phyloP scores from a whole-genome alignment of 2,113 vertebrate species.

The Sylvilagus bachmani region DNA sequence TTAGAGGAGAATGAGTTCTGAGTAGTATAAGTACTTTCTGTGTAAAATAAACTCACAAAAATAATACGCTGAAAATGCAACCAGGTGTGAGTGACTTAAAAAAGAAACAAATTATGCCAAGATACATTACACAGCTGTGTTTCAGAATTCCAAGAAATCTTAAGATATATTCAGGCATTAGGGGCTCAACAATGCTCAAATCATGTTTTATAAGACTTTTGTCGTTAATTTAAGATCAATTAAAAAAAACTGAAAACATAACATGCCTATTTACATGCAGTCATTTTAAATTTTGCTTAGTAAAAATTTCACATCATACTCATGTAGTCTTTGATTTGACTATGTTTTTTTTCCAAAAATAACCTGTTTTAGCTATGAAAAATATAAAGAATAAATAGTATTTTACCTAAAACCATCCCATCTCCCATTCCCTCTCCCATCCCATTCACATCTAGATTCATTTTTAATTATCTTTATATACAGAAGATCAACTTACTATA shows the following conservation, averaged over 20 bases:
- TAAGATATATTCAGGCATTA: conserved; percentile 47
- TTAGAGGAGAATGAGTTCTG: conserved; percentile 73
- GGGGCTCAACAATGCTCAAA: conserved; percentile 17
- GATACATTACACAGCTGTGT: conserved; percentile 62
- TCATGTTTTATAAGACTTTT: conserved; percentile 54
- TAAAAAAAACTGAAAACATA: conserved; percentile 47
- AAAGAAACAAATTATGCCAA: conserved; percentile 73
- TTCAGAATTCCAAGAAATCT: conserved; percentile 62
- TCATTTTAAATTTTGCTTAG: conserved; percentile 54
- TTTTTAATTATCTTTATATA: too few species aligned
- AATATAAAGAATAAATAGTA: not conserved
- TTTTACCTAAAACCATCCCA: too few species aligned
- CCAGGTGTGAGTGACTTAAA: conserved; percentile 66
- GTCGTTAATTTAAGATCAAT: conserved; percentile 46
- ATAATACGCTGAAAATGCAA: conserved; percentile 68
- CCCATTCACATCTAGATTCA: too few species aligned
- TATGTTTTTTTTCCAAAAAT: conserved; percentile 32
- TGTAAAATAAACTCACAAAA: conserved; percentile 69
- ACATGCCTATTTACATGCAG: conserved; percentile 11
- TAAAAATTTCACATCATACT: conserved; percentile 29
- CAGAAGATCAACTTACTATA: too few species aligned
- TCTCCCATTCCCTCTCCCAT: too few species aligned
- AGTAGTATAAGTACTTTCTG: conserved; percentile 68
- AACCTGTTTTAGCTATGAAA: not conserved
- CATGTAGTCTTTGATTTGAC: conserved; percentile 3